Evolutionary conservation across 2,113 vertebrate species (phyloP).

Genomic region (Pituophis catenifer): DNA sequence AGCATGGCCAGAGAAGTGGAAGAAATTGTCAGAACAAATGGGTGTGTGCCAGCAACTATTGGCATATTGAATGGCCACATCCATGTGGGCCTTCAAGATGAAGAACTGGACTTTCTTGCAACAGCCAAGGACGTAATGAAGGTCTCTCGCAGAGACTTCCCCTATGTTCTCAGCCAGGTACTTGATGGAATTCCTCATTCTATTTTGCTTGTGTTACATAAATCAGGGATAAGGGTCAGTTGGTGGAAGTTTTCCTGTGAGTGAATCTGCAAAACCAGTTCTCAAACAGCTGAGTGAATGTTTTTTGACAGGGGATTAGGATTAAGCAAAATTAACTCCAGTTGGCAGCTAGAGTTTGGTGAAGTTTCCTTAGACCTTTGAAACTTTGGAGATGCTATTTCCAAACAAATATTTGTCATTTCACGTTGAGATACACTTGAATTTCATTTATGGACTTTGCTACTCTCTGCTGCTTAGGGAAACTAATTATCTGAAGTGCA

Average conservation of each 20-base stretch:
- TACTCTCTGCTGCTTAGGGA: not conserved
- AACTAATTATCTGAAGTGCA: not conserved
- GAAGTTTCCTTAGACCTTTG: not conserved
- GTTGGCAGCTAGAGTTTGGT: not conserved
- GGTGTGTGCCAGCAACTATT: slow-evolving; percentile 82
- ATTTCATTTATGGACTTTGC: not conserved
- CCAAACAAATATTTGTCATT: not conserved
- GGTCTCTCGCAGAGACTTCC: slow-evolving; percentile 84
- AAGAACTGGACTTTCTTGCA: slow-evolving; percentile 79
- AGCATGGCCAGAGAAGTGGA: slow-evolving; percentile 86
- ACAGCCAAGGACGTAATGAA: slow-evolving; percentile 72
- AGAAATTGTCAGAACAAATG: slow-evolving; percentile 75
- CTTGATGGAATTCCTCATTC: not conserved
- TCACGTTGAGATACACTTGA: not conserved
- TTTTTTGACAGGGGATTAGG: not conserved
- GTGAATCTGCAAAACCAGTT: not conserved
- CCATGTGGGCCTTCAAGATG: slow-evolving; percentile 75
- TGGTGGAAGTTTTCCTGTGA: not conserved
- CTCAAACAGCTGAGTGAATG: not conserved
- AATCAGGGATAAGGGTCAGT: not conserved
- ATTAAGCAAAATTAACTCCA: not conserved
- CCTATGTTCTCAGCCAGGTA: slow-evolving; percentile 83
- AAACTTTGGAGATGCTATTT: not conserved
- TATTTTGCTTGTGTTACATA: not conserved
- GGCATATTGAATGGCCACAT: slow-evolving; percentile 78